Evolutionary conservation across 1,140 invertebrate genomes (phyloP).

Genomic region (Anastrepha obliqua): DNA sequence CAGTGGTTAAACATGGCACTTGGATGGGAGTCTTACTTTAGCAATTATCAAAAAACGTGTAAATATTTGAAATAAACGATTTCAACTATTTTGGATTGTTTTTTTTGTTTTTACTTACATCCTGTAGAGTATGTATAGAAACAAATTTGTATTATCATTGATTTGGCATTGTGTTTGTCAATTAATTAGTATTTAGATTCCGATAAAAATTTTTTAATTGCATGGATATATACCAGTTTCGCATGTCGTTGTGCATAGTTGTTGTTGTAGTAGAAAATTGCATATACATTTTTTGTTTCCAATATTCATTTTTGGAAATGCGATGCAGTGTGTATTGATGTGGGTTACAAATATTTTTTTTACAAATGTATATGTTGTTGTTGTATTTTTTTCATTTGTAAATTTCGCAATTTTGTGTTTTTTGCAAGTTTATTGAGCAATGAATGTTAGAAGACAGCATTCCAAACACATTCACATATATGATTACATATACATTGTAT

Average conservation of each 20-base stretch:
- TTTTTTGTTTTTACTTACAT: conserved; percentile 36
- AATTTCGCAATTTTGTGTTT: neutral
- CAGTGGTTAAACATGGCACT: neutral
- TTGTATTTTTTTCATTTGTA: neutral
- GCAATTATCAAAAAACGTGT: no score
- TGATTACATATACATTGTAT: neutral
- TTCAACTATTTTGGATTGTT: neutral
- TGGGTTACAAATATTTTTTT: conserved; percentile 15
- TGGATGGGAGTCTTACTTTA: no score
- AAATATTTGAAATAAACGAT: no score
- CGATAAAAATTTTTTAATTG: neutral
- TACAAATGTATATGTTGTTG: conserved; percentile 32
- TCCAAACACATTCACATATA: conserved; percentile 20
- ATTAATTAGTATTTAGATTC: conserved; percentile 17
- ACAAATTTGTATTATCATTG: conserved; percentile 38
- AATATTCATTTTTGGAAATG: neutral
- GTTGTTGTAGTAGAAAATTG: neutral
- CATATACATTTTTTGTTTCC: neutral
- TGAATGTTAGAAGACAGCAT: conserved; percentile 1
- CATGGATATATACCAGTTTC: conserved; percentile 20
- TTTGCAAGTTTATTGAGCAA: neutral
- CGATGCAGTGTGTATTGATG: conserved; percentile 20
- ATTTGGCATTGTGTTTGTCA: neutral
- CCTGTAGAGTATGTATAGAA: conserved; percentile 29
- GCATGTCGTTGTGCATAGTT: conserved; percentile 4